phyloP scores from a whole-genome alignment of 1,140 invertebrate species.

The Helicorthomorpha holstii region DNA sequence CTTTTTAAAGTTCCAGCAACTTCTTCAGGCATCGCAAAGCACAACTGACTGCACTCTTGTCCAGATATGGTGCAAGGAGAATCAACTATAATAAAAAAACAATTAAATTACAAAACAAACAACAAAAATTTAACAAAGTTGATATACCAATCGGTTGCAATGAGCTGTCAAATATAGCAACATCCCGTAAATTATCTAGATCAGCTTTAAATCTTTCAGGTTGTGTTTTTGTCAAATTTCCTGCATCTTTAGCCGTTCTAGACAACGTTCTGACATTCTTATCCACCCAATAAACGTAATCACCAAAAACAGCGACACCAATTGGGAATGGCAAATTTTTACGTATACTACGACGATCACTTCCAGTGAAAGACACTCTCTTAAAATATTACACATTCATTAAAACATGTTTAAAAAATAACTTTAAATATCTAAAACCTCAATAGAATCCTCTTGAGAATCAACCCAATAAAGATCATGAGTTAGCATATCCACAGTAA shows the following conservation, averaged over 20 bases:
- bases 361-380: conserved; percentile 29
- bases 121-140: not conserved
- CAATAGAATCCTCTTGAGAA: conserved; percentile 77
- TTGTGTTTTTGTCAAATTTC: conserved; percentile 15
- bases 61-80: conserved; percentile 42
- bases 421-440: conserved; percentile 24
- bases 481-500: conserved; percentile 84
- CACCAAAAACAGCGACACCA: conserved; percentile 64
- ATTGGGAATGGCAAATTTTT: conserved; percentile 85
- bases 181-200: conserved; percentile 63
- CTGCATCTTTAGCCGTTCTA: conserved; percentile 26
- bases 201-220: conserved; percentile 59
- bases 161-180: conserved; percentile 71
- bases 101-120: not conserved
- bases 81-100: conserved; percentile 32
- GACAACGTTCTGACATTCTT: conserved; percentile 76
- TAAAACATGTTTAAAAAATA: not conserved
- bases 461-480: conserved; percentile 98
- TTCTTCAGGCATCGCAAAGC: conserved; percentile 49
- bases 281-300: conserved; percentile 89
- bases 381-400: conserved; percentile 14
- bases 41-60: conserved; percentile 80
- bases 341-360: conserved; percentile 46
- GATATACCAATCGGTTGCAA: conserved; percentile 48
- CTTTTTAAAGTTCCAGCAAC: conserved; percentile 30